Evolutionary conservation across 2,888 invertebrate species (phyloP).

Genomic region (Aethes cnicana): DNA sequence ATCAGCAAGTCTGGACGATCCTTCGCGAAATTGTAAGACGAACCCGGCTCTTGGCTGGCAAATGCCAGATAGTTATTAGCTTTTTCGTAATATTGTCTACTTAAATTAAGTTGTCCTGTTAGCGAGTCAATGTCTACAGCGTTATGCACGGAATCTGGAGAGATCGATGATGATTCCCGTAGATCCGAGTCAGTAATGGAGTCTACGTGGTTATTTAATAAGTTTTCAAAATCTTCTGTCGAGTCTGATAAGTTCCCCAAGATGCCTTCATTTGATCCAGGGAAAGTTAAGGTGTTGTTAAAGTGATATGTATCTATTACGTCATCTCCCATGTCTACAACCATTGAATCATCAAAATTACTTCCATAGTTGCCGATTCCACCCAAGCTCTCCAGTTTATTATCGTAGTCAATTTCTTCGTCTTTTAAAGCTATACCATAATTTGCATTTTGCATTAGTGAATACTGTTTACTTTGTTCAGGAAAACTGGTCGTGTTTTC

Average conservation of each 20-base stretch:
- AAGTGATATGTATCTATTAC: constrained; percentile 92
- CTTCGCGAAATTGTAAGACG: constrained; percentile 84
- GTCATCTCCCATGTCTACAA: constrained; percentile 90
- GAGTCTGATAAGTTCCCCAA: constrained; percentile 91
- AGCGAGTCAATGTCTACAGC: constrained; percentile 88
- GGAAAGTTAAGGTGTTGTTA: constrained; percentile 90
- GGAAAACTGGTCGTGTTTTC: constrained; percentile 79
- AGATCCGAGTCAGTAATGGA: constrained; percentile 85
- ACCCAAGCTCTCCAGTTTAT: constrained; percentile 87
- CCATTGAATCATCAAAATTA: constrained; percentile 90
- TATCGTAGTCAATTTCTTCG: constrained; percentile 90
- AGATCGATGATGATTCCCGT: constrained; percentile 87
- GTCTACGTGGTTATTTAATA: constrained; percentile 88
- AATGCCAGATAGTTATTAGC: constrained; percentile 71
- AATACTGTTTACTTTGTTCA: constrained; percentile 87
- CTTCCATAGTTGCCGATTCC: constrained; percentile 82
- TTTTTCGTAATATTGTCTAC: constrained; percentile 80
- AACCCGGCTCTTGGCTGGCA: constrained; percentile 73
- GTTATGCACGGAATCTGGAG: constrained; percentile 85
- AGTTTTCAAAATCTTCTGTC: constrained; percentile 88
- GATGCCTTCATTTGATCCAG: constrained; percentile 89
- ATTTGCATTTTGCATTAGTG: constrained; percentile 90
- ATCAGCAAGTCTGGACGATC: constrained; percentile 84
- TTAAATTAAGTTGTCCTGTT: constrained; percentile 88
- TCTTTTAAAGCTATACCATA: constrained; percentile 91